Evolutionary conservation across 1,140 invertebrate species (phyloP).

Genomic region (Magallana ariakensis): DNA sequence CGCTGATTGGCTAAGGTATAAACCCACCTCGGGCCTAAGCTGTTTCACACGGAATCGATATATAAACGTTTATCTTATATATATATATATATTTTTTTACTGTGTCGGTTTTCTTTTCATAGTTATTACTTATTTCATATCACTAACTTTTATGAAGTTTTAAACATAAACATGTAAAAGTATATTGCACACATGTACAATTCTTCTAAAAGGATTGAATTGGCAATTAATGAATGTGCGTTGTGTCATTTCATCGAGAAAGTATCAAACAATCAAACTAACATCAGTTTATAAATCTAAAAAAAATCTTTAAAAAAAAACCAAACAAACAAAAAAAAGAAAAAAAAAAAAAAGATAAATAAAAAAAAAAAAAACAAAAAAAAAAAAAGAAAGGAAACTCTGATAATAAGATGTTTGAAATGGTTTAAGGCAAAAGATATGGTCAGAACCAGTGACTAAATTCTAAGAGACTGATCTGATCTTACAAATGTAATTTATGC

Average conservation of each 20-base stretch:
- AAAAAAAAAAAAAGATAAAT: too few relatives aligned
- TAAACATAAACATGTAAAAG: constrained; percentile 3
- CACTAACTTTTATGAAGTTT: not conserved
- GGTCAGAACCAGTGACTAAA: not conserved
- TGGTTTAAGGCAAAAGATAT: not conserved
- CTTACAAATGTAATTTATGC: too few relatives aligned
- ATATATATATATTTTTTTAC: not conserved
- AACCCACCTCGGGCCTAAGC: not conserved
- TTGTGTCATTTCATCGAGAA: too few relatives aligned
- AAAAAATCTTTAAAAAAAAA: not conserved
- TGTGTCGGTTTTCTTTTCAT: not conserved
- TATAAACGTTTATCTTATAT: not conserved
- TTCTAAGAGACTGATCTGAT: constrained; percentile 79
- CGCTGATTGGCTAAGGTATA: not conserved
- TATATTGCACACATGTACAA: constrained; percentile 83
- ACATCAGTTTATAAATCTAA: too few relatives aligned
- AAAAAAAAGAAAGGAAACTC: too few relatives aligned
- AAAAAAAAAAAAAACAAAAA: too few relatives aligned
- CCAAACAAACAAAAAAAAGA: too few relatives aligned
- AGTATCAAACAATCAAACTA: too few relatives aligned
- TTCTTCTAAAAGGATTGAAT: constrained; percentile 66
- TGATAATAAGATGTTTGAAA: not conserved
- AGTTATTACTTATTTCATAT: not conserved
- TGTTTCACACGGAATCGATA: not conserved
- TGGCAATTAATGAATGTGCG: not conserved